A percentile compares a stretch with the other conserved stretches of the same genome.
phyloP scores from a whole-genome alignment of 2,113 vertebrate species.

The Amblyornis subalaris region DNA sequence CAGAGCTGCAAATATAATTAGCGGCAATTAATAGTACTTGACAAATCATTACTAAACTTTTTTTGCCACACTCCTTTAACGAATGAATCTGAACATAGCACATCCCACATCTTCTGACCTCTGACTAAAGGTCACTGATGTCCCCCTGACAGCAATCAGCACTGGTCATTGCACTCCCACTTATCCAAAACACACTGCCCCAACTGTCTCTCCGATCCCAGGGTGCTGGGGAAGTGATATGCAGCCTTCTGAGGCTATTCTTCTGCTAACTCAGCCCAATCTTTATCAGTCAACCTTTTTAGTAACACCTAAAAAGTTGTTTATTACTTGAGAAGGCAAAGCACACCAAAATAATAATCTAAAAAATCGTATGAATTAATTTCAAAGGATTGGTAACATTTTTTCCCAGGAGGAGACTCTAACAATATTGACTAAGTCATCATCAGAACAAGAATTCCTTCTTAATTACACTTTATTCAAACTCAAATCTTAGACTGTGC shows the following conservation, averaged over 20 bases:
- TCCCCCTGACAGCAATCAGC: slow-evolving; percentile 52
- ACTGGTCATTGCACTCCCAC: slow-evolving; percentile 57
- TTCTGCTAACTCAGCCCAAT: not conserved
- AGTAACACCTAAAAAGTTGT: not conserved
- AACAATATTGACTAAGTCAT: not conserved
- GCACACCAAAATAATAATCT: not conserved
- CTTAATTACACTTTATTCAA: fast-evolving
- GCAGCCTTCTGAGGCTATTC: not conserved
- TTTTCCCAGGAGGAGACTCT: not conserved
- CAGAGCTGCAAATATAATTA: slow-evolving; percentile 46
- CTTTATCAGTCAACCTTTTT: not conserved
- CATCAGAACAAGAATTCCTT: not conserved
- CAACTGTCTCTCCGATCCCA: not conserved
- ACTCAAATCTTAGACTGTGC: not conserved
- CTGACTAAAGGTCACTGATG: slow-evolving; percentile 44
- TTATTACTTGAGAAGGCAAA: not conserved
- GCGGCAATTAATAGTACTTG: slow-evolving; percentile 47
- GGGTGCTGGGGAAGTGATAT: not conserved
- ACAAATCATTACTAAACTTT: slow-evolving; percentile 55
- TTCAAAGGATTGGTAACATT: not conserved
- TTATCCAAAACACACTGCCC: slow-evolving; percentile 48
- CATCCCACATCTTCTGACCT: slow-evolving; percentile 50
- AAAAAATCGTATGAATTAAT: fast-evolving
- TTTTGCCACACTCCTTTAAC: slow-evolving; percentile 44
- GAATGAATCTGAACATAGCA: not conserved